Base-by-base conservation (phyloP, 2,888 invertebrate species). In the Patella pellucida region DNA sequence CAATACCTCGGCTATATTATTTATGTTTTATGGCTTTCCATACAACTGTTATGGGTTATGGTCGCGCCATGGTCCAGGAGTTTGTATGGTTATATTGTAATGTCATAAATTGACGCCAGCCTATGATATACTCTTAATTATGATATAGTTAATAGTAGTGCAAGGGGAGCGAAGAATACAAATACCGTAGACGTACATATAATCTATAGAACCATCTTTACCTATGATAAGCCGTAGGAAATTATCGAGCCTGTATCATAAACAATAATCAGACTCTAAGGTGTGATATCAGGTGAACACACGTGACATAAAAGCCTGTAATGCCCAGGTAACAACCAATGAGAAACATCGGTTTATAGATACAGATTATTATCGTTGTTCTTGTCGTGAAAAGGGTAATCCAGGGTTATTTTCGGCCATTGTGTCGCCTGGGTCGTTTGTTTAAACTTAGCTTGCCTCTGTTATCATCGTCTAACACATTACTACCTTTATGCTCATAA, bases 251-350 rank as follows among this genome's bases (percentile, higher is more conserved):
- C 23, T 62, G 14, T 19, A 62, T n/a, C 23, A 19, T 62, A 62
- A 23, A 62, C 23, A 62, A 62, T 62, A 62, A 62, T 62, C 62
- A 62, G 62, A 62, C 23, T 62, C 62, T 62, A 62, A 62, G 62
- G 62, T 62, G 62, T 62, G 19, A 23, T 62, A 62, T 62, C 62
- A 23, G 62, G 23, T 62, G 19, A 19, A 23, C 11, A 23, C 62
- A 62, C 62, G 62, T 62, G 19, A 62, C 62, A 62, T 62, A 19
- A 62, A 62, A 62, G 19, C 23, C 62, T 62, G 62, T 62, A 62
- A 62, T 62, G 62, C 23, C 41, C 62, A 62, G 62, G 23, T 23
- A 62, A 23, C 9, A 23, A 62, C 62, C 62, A 62, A 62, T 62
- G 62, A 23, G 9, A 62, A 62, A 23, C 62, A 3, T 62, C 23